A percentile compares a stretch with the other conserved stretches of the same genome.
phyloP scores from a whole-genome alignment of 2,113 vertebrate species.

The Etheostoma cragini region DNA sequence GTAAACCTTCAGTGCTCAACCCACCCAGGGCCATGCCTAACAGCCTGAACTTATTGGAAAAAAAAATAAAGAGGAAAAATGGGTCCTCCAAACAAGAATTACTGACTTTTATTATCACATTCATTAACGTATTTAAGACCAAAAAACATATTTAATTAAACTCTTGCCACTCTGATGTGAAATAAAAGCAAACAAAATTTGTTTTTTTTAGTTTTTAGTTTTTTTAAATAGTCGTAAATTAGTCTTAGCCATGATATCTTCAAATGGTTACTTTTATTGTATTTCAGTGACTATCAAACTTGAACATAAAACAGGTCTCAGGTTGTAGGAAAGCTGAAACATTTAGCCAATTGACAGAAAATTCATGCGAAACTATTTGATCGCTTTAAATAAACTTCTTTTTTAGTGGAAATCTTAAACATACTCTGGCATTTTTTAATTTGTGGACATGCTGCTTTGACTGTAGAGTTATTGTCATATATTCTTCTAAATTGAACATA shows the following conservation, averaged over 20 bases:
- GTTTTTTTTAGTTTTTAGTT: too few relatives aligned
- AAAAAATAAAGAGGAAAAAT: slow-evolving; percentile 33
- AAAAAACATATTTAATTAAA: not conserved
- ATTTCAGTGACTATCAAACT: not conserved
- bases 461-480: not conserved
- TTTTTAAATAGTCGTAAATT: not conserved
- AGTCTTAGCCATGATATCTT: not conserved
- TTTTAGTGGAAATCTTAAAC: not conserved
- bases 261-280: not conserved
- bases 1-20: slow-evolving; percentile 36
- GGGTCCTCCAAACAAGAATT: slow-evolving; percentile 25
- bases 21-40: slow-evolving; percentile 14
- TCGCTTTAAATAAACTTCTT: not conserved
- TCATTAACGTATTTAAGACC: slow-evolving; percentile 3
- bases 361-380: not conserved
- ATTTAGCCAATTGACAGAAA: not conserved
- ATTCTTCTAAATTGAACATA: not conserved
- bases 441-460: not conserved
- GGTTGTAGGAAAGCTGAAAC: not conserved
- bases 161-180: not conserved
- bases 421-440: not conserved
- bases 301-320: not conserved
- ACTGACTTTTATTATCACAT: slow-evolving; percentile 34
- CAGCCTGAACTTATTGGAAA: slow-evolving; percentile 37
- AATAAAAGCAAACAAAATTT: not conserved